phyloP scores from a whole-genome alignment of 2,113 vertebrate species.

The Poeciliopsis occidentalis region DNA sequence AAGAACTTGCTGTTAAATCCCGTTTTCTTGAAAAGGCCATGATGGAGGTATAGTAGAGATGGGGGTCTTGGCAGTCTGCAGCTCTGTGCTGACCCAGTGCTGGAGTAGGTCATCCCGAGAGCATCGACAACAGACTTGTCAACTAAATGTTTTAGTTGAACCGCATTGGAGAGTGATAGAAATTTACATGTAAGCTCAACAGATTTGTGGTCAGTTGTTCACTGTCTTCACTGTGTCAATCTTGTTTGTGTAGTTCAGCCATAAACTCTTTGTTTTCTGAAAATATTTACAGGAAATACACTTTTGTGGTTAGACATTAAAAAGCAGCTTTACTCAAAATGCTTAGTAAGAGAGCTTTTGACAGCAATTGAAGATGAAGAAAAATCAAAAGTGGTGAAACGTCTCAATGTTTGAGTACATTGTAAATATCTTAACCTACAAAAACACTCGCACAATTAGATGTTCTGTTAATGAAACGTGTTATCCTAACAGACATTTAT shows the following conservation, averaged over 20 bases:
- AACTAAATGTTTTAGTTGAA: slow-evolving; percentile 26
- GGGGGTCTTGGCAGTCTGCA: slow-evolving; percentile 6
- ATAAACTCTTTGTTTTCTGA: not conserved
- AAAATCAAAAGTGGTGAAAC: not conserved
- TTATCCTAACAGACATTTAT: not conserved
- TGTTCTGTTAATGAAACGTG: not conserved
- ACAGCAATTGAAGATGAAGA: not conserved
- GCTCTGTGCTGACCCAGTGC: slow-evolving; percentile 13
- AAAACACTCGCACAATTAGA: not conserved
- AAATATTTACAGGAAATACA: not conserved
- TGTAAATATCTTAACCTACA: not conserved
- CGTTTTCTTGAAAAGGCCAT: slow-evolving; percentile 34
- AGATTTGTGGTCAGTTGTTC: not conserved
- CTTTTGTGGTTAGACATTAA: not conserved
- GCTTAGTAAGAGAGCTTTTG: not conserved
- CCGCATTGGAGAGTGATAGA: not conserved
- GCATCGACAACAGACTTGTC: slow-evolving; percentile 15
- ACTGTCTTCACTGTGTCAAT: not conserved
- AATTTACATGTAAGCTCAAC: not conserved
- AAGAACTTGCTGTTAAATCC: slow-evolving; percentile 32
- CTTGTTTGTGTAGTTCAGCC: not conserved
- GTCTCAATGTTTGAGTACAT: not conserved
- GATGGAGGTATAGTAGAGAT: slow-evolving; percentile 29
- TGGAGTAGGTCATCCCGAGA: not conserved
- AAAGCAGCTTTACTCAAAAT: not conserved